A percentile compares a stretch with the other conserved stretches of the same genome.
These are phyloP conservation scores for Thryonomys swinderianus DNA, from an alignment of 2,113 vertebrate genomes.

Conservation along the genomic window DNA sequence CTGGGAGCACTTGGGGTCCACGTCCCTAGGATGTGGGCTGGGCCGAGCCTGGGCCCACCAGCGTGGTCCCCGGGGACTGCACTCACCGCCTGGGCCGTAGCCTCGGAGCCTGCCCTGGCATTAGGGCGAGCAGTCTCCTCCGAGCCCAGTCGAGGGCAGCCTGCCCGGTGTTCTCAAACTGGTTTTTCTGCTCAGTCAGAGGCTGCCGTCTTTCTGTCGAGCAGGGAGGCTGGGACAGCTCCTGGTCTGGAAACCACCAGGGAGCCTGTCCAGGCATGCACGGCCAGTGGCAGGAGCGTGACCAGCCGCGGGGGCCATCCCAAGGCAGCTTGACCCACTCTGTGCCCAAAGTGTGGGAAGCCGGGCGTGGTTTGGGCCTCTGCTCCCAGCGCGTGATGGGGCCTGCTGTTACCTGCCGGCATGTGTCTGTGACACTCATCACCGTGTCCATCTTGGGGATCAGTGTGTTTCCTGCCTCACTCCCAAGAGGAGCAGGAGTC, in stretches of 20 bases:
- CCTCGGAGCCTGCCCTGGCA: constrained; percentile 61
- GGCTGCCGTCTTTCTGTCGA: constrained; percentile 46
- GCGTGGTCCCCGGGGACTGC: background rate
- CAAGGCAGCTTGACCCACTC: no score
- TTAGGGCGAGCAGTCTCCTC: constrained; percentile 8
- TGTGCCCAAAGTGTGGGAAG: background rate
- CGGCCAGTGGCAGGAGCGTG: constrained; percentile 3
- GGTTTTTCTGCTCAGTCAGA: constrained; percentile 80
- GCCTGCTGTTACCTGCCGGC: rapidly evolving
- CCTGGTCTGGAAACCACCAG: constrained; percentile 69
- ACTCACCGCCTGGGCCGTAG: background rate
- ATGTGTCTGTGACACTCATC: rapidly evolving
- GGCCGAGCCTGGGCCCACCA: background rate
- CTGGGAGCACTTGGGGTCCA: background rate
- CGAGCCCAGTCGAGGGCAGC: background rate
- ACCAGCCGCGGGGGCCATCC: background rate
- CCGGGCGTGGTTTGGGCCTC: background rate
- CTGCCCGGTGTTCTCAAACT: constrained; percentile 65
- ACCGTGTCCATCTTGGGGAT: background rate
- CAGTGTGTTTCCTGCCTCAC: background rate
- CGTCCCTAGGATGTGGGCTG: background rate
- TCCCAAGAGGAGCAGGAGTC: background rate
- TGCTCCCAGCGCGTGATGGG: background rate
- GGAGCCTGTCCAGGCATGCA: constrained; percentile 44
- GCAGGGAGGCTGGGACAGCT: constrained; percentile 12